Evolutionary conservation across 1,140 invertebrate genomes (phyloP), one percentile per base, ranked within the genome.

Genomic region (Gryon sp.): DNA sequence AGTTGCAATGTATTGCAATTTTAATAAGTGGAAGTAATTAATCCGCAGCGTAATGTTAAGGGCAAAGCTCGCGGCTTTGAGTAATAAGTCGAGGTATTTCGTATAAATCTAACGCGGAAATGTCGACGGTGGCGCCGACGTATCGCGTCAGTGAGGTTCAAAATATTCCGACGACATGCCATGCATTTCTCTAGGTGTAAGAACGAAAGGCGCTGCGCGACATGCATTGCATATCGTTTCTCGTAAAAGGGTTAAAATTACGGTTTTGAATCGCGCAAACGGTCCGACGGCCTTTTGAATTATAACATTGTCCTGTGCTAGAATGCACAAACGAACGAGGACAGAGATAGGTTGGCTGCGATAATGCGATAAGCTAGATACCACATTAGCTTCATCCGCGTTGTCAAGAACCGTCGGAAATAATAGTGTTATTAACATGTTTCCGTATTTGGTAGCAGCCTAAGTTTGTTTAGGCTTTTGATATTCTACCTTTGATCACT

Each of bases 241-340:
- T 26, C 55, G 48, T 77, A 65, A 77, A 77, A 77, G 62, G 68
- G 46, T 73, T 72, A 68, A 77, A 77, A 77, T 77, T 77, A 73
- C 68, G 60, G 46, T 72, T 77, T 72, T 53, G 68, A 77, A 73
- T 77, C 68, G 75, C 55, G 48, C 68, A 62, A 77, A 72, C 62
- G 60, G 41, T 65, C 59, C 66, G 40, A 41, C 53, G 66, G 46
- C 36, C 75, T 60, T 72, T 57, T 72, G 66, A 77, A 62, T 66
- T 77, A 72, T n/a, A n/a, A n/a, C 63, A 53, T 28, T 46, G 50
- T 14, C 52, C 50, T 46, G 65, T 40, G 38, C 65, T 59, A 55
- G 74, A 69, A 69, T 66, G 43, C 20, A 20, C 4, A 36, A 18
- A 24, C 16, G 18, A 43, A 4, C 2, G 16, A 30, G n/a, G 48